Evolutionary conservation across 1,140 invertebrate genomes (phyloP), one percentile per base, ranked within the genome.

Genomic region (Neodiprion lecontei): DNA sequence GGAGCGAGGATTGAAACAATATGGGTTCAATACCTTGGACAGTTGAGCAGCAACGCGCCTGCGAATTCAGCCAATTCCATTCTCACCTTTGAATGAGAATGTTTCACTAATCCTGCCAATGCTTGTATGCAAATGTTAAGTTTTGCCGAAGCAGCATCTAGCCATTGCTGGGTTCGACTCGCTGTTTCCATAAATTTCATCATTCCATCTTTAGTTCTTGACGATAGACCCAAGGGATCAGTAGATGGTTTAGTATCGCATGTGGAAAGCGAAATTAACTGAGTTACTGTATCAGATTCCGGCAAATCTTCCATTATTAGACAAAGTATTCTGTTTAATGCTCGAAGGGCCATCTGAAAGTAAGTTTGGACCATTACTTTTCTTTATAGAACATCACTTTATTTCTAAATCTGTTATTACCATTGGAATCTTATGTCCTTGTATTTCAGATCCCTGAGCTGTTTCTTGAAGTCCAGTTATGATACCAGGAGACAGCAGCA

Each of bases 401-500:
- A 61, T 61, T 61, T 53, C 28, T 8, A 75, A 49, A 40, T 28
- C 73, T 77, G n/a, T 11, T 12, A 70, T 78, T 88, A 93, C 92
- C 84, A 90, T 84, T 79, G 91, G 88, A 72, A 93, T 76, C 79
- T 89, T 90, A 80, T 93, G 91, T 47, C 91, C 91, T 67, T 91
- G 90, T 78, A 90, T 91, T 67, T 91, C 86, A 74, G 84, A 86
- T 75, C 88, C 89, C 66, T 87, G 87, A 72, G 88, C 88, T 17
- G 93, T 88, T 79, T 91, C 88, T 67, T 89, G 88, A 74, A 94
- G 82, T 2, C 89, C 89, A 61, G 86, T 87, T 48, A 90, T 81
- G 72, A 94, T 88, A 0, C 92, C 93, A 8, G 93, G 93, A 48
- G 94, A 79, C 77, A 92, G 92, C 79, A 90, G 86, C 81, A 91